phyloP scores from a whole-genome alignment of 2,888 invertebrate species.

The Syrista parreyssii region DNA sequence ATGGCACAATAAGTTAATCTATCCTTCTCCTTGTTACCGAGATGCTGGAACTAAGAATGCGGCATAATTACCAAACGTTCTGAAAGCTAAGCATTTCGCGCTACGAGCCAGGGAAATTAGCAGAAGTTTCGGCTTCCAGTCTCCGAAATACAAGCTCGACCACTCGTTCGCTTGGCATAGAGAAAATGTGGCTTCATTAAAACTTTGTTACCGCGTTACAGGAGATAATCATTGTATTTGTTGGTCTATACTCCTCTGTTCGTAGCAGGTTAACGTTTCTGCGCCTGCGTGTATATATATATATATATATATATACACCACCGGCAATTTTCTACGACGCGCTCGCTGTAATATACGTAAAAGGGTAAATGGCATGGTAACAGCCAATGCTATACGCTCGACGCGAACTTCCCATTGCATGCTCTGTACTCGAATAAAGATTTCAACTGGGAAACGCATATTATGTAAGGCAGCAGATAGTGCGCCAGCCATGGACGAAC shows the following conservation, averaged over 20 bases:
- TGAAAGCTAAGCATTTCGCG: background rate
- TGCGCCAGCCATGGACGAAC: constrained; percentile 16
- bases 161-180: constrained; percentile 10
- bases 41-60: background rate
- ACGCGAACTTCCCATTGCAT: constrained; percentile 5
- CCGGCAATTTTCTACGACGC: background rate
- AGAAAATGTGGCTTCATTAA: constrained; percentile 28
- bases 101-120: background rate
- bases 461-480: constrained; percentile 16
- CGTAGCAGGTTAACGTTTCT: constrained; percentile 13
- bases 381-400: background rate
- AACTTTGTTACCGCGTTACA: constrained; percentile 23
- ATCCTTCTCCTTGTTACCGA: background rate
- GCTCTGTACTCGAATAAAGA: constrained; percentile 17
- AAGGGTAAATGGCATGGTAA: background rate
- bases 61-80: background rate
- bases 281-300: constrained; percentile 7
- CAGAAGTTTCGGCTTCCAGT: background rate
- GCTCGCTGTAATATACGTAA: background rate
- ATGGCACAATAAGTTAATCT: background rate
- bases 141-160: background rate
- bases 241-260: constrained; percentile 6
- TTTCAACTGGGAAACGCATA: constrained; percentile 5
- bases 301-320: background rate
- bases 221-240: constrained; percentile 11